Base-by-base conservation (phyloP, 2,113 vertebrate genomes). In the Vidua macroura region DNA sequence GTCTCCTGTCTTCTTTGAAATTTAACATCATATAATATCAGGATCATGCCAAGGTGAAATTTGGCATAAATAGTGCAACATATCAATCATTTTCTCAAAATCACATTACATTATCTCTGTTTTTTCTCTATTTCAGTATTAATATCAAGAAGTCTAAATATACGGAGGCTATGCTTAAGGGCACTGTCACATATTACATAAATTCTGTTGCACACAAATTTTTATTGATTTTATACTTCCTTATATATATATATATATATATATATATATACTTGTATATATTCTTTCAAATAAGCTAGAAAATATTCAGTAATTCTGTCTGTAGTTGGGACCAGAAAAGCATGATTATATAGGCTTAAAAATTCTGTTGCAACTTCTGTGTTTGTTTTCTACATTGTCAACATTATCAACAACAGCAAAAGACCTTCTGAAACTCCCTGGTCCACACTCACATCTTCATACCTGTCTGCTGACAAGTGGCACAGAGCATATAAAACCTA, bases 181-280 rank as follows among this genome's bases (percentile, higher is more conserved):
- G 6, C 12, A 15, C 13, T 53, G 19, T 28, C 39, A 88, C 23
- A 75, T 28, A 44, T 55, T 67, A 62, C 5, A 0, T 19, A 37
- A 51, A 1, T 52, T 89, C 33, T 76, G 23, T 43, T 75, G 33
- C 66, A 92, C 25, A 68, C 16, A 17, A 27, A 33, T 33, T 91
- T 74, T 43, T 58, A 69, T n/a, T 79, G 27, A 44, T 66, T 66
- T 80, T 70, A 85, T 56, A 59, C 7, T 68, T 68, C 7, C 44
- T 78, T n/a, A 20, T 7, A 2, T 23, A 35, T n/a, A n/a, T n/a
- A n/a, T n/a, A n/a, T n/a, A n/a, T n/a, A n/a, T 24, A 4, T 18
- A 15, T 33, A 22, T 33, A 10, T 4, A 33, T 1, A 33, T 0
- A 24, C 6, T 5, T 3, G 6, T 1, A 51, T 25, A 37, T 22